Evolutionary conservation across 1,140 invertebrate genomes (phyloP), one percentile per base, ranked within the genome.

Genomic region (Formica selysi): DNA sequence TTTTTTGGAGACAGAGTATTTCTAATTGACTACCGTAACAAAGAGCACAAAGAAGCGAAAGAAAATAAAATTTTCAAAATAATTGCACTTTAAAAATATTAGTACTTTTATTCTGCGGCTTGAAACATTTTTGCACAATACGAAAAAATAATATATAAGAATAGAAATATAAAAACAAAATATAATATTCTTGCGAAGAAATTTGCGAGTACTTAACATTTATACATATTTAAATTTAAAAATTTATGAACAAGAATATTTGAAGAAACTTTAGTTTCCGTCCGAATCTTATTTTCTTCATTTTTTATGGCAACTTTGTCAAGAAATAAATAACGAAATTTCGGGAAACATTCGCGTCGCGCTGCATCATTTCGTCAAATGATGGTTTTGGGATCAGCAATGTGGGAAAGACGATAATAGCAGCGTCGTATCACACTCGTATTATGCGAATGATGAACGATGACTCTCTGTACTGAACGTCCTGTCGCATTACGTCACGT

Each of bases 381-480:
- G 32, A 65, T 48, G 22, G 19, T 57, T 73, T 16, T 16, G 19
- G n/a, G 44, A 74, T 84, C 80, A 64, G 62, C 32, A 64, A 22
- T 44, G 59, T 22, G 32, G n/a, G 51, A 85, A 87, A 74, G 54
- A 88, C 70, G 41, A 51, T 81, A 84, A 85, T 87, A 61, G 51
- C 59, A 41, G 13, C 10, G 38, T n/a, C 67, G 38, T 44, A 76
- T 67, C 51, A n/a, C 44, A 59, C 51, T 32, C 41, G 54, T 83
- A 79, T 89, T 89, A 86, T 59, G 74, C 70, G 64, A 89, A 78
- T 57, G 81, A 90, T 65, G 90, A 87, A 91, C 71, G 88, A 90
- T 88, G 74, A 91, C 74, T 84, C 73, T 85, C 62, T 79, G 64
- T 57, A 76, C 41, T 80, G 32, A 78, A 36, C 67, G 88, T 89